Evolutionary conservation across 2,888 invertebrate genomes (phyloP), one percentile per base, ranked within the genome.

Genomic region (Nudaria mundana): DNA sequence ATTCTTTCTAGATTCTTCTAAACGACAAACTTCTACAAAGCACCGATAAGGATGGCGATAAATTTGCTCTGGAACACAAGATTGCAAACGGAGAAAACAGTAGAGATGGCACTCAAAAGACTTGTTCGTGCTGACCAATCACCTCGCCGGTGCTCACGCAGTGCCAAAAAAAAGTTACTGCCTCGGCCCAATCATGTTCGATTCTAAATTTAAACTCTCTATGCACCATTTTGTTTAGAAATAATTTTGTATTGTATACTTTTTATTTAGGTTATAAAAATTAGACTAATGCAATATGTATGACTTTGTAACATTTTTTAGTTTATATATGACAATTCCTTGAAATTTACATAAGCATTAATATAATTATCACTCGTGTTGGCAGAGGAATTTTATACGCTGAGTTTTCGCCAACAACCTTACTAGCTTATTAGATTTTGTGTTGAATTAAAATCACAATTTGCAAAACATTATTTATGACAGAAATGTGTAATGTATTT

Each of bases 11-110:
- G 95, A 95, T 95, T 76, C 91, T 95, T 52, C 90, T 94, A 64
- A 94, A 94, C 71, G 95, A 95, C 81, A 93, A 93, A 79, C 77
- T 94, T 55, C 91, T 94, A 63, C 93, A 92, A 65, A 92, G 91
- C 56, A 92, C 90, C 70, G 94, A 94, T 60, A 90, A 81, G 67
- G 94, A 94, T 60, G 90, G 90, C 26, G 94, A 94, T 5, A 91
- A 90, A 69, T 92, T 95, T 71, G 92, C 91, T 24, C 81, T 95
- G 44, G 92, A 92, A 63, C 90, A 79, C 71, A 86, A 83, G 67
- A 87, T 88, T 24, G 86, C 87, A 4, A 89, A 88, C 56, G 85
- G 89, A 7, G 84, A 87, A 50, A 85, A 85, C 62, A 74, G 69
- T 45, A 68, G 83, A 32, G 83, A 81, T 30, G 69, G 78, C 46